These are phyloP conservation scores for Azemiops feae DNA, from an alignment of 2,113 vertebrate species.

Conservation along the genomic window DNA sequence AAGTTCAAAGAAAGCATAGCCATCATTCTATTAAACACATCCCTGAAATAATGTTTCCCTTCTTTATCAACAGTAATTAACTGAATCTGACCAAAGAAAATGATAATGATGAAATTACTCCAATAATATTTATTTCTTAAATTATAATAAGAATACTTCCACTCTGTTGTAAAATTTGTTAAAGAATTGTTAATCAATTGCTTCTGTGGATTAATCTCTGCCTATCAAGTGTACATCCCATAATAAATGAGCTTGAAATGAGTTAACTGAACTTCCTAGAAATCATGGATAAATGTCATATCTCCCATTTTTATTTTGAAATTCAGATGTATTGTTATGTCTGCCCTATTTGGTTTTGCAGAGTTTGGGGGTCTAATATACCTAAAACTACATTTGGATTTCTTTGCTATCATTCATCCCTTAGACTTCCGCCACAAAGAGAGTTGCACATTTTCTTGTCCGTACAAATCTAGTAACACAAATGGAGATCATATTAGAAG, in stretches of 20 bases:
- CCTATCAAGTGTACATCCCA: not conserved
- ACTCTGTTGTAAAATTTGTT: not conserved
- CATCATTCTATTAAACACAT: not conserved
- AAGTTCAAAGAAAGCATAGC: too few relatives aligned
- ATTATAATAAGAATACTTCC: not conserved
- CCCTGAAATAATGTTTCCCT: not conserved
- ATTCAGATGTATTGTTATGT: constrained; percentile 5
- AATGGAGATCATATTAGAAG: not conserved
- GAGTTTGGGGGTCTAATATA: constrained; percentile 19
- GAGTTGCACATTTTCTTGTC: not conserved
- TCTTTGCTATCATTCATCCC: constrained; percentile 28
- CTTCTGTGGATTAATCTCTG: not conserved
- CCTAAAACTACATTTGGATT: not conserved
- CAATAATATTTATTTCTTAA: not conserved
- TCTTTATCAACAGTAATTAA: not conserved
- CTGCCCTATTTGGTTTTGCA: constrained; percentile 9
- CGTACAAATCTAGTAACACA: too few relatives aligned
- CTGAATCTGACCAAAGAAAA: not conserved
- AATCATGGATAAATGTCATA: not conserved
- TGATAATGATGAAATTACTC: not conserved
- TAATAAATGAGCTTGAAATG: constrained; percentile 14
- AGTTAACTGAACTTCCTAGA: not conserved
- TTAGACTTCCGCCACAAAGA: not conserved
- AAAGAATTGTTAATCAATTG: not conserved
- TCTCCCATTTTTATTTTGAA: constrained; percentile 6